Evolutionary conservation across 2,888 invertebrate species (phyloP).

Genomic region (Diplazon laetatorius): DNA sequence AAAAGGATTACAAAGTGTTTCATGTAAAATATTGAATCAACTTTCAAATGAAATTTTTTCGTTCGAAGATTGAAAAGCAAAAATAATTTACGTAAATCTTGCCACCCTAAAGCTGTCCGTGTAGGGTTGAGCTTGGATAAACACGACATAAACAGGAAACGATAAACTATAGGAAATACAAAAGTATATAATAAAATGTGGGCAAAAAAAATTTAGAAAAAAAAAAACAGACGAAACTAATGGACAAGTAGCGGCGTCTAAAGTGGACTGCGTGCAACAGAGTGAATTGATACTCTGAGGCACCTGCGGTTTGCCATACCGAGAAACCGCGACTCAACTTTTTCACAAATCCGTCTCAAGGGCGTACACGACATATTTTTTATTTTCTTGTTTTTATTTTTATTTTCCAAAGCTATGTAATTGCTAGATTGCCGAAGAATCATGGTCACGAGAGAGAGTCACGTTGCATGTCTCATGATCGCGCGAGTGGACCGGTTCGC

Average conservation of each 20-base stretch:
- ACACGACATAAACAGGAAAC: not conserved
- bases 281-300: conserved; percentile 56
- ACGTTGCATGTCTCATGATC: conserved; percentile 15
- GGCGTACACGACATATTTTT: conserved; percentile 15
- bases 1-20: too few species aligned
- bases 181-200: too few species aligned
- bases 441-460: conserved; percentile 22
- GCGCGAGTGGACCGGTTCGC: not conserved
- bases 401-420: conserved; percentile 16
- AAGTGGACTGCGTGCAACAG: conserved; percentile 46
- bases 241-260: not conserved
- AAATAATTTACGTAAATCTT: too few species aligned
- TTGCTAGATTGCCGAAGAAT: conserved; percentile 15
- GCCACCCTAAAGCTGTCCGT: too few species aligned
- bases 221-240: conserved; percentile 1
- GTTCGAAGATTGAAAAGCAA: too few species aligned
- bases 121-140: too few species aligned
- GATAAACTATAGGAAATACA: too few species aligned
- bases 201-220: not conserved
- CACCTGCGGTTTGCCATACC: conserved; percentile 53
- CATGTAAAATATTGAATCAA: too few species aligned
- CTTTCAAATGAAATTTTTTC: too few species aligned
- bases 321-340: conserved; percentile 39
- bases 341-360: conserved; percentile 24
- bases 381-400: too few species aligned